phyloP scores from a whole-genome alignment of 2,888 invertebrate genomes.

The Drosophila putrida region DNA sequence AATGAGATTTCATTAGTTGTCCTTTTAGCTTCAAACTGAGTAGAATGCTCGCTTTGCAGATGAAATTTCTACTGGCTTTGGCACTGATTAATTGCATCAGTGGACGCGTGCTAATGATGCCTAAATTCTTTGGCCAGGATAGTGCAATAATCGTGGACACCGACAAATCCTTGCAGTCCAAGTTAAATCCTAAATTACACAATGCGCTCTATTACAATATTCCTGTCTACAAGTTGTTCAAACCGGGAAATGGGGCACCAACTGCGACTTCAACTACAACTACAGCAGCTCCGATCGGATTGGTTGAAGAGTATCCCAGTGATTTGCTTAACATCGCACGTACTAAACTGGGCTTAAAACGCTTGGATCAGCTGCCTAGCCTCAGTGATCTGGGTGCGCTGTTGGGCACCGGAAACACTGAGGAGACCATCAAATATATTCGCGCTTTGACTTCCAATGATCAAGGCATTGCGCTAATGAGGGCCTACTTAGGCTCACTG shows the following conservation, averaged over 20 bases:
- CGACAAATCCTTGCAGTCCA: constrained; percentile 35
- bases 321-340: constrained; percentile 80
- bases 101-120: constrained; percentile 32
- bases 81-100: constrained; percentile 55
- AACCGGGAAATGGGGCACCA: constrained; percentile 25
- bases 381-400: constrained; percentile 75
- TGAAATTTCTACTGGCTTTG: constrained; percentile 43
- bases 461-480: constrained; percentile 77
- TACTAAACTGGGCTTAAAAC: constrained; percentile 74
- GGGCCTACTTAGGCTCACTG: constrained; percentile 74
- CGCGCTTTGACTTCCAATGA: constrained; percentile 74
- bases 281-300: constrained; percentile 17
- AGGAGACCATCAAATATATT: constrained; percentile 78
- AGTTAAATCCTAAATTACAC: constrained; percentile 45
- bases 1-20: constrained; percentile 48
- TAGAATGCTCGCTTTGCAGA: constrained; percentile 41
- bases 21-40: constrained; percentile 51
- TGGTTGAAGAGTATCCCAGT: constrained; percentile 67
- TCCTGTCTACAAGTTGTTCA: constrained; percentile 66
- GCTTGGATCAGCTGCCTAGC: constrained; percentile 75
- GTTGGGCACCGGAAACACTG: constrained; percentile 72
- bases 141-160: constrained; percentile 68
- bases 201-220: constrained; percentile 64
- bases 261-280: constrained; percentile 29
- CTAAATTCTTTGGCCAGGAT: constrained; percentile 68